Conservation (phyloP, 1,140 invertebrate species). For the Scaptomyza hsui region DNA sequence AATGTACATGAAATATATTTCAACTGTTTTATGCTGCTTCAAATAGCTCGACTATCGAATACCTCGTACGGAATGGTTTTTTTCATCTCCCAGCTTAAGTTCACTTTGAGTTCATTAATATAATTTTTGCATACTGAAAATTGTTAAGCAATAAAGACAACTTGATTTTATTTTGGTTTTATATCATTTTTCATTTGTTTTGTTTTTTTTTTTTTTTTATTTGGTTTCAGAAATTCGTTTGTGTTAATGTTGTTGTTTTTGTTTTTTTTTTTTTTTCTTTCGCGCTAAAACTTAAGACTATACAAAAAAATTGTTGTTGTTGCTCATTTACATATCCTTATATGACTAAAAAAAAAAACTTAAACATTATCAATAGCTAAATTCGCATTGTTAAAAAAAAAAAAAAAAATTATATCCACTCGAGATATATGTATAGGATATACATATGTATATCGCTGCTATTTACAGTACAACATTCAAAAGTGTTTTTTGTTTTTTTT, state of each 20-base stretch:
- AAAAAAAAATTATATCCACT: constrained; percentile 33
- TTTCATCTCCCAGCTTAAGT: too few species aligned
- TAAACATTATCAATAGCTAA: constrained; percentile 75
- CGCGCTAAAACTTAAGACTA: constrained; percentile 75
- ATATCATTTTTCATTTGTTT: constrained; percentile 19
- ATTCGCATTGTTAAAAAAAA: constrained; percentile 67
- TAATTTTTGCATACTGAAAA: too few species aligned
- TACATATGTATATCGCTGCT: constrained; percentile 19
- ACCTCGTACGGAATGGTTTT: too few species aligned
- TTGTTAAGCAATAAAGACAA: background rate
- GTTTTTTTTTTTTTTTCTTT: constrained; percentile 52
- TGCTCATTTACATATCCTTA: constrained; percentile 51
- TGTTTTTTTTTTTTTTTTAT: constrained; percentile 54
- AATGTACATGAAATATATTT: too few species aligned
- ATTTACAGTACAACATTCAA: constrained; percentile 34
- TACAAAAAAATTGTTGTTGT: constrained; percentile 70
- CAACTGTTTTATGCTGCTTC: too few species aligned
- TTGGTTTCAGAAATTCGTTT: constrained; percentile 77
- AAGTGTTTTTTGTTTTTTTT: background rate
- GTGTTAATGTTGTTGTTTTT: constrained; percentile 63
- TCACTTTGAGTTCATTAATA: too few species aligned
- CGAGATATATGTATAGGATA: constrained; percentile 7
- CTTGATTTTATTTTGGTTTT: constrained; percentile 43
- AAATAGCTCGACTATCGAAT: too few species aligned
- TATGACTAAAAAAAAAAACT: constrained; percentile 67